Evolutionary conservation across 2,888 invertebrate species (phyloP).

Genomic region (Imbricaverruca yamaguchii): DNA sequence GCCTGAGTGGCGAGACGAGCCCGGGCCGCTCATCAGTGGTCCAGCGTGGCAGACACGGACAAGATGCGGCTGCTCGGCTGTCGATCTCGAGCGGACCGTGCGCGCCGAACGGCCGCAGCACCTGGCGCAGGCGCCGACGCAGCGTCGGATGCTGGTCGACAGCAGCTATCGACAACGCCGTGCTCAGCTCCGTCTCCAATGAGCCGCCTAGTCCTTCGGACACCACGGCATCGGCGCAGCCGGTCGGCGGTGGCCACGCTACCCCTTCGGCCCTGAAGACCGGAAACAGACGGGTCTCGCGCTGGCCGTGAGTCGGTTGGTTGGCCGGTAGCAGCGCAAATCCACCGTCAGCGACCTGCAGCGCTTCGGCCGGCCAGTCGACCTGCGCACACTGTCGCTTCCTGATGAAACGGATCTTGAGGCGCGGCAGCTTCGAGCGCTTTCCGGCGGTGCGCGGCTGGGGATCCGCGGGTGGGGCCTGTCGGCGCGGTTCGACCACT

Average conservation of each 20-base stretch:
- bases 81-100: not conserved
- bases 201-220: conserved; percentile 10
- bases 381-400: not conserved
- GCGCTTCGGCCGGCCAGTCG: not conserved
- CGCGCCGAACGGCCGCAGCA: not conserved
- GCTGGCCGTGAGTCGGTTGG: not conserved
- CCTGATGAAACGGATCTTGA: conserved; percentile 1
- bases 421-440: not conserved
- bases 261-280: not conserved
- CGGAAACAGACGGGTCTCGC: not conserved
- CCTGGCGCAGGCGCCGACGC: not conserved
- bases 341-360: not conserved
- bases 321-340: not conserved
- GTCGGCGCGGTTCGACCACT: not conserved
- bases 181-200: conserved; percentile 12
- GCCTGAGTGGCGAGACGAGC: too few relatives aligned
- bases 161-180: not conserved
- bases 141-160: not conserved
- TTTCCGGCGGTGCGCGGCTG: not conserved
- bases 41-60: not conserved
- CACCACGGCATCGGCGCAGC: not conserved
- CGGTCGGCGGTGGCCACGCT: not conserved
- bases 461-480: not conserved
- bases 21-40: not conserved
- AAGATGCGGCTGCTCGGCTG: not conserved